phyloP scores from a whole-genome alignment of 2,888 invertebrate species.

The Aphidius colemani region DNA sequence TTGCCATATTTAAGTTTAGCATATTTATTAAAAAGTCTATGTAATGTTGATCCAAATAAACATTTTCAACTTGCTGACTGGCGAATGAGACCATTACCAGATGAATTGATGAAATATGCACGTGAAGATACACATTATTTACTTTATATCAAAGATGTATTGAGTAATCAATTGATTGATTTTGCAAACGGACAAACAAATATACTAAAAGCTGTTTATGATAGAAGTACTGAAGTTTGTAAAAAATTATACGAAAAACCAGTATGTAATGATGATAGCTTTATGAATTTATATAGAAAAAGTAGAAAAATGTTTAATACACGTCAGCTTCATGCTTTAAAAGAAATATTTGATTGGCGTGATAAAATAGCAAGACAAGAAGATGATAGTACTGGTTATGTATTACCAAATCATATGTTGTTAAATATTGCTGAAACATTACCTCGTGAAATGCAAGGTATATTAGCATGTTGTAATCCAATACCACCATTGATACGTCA shows the following conservation, averaged over 20 bases:
- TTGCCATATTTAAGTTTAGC: slow-evolving; percentile 76
- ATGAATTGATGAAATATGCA: slow-evolving; percentile 82
- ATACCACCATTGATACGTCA: slow-evolving; percentile 79
- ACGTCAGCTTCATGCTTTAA: slow-evolving; percentile 81
- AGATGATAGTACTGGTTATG: slow-evolving; percentile 92
- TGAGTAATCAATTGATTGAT: slow-evolving; percentile 76
- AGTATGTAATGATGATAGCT: slow-evolving; percentile 68
- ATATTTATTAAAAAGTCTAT: slow-evolving; percentile 78
- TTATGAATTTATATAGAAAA: slow-evolving; percentile 76
- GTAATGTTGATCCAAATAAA: slow-evolving; percentile 82
- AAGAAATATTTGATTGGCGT: slow-evolving; percentile 84
- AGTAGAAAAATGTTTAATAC: slow-evolving; percentile 83
- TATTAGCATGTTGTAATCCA: slow-evolving; percentile 91
- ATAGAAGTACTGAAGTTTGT: slow-evolving; percentile 77
- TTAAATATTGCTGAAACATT: slow-evolving; percentile 84
- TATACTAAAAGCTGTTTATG: slow-evolving; percentile 72
- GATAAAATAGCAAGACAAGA: slow-evolving; percentile 81
- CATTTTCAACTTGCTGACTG: slow-evolving; percentile 81
- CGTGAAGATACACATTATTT: slow-evolving; percentile 94
- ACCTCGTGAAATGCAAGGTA: slow-evolving; percentile 90
- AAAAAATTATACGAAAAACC: slow-evolving; percentile 81
- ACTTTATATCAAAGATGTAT: slow-evolving; percentile 81
- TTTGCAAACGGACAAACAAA: slow-evolving; percentile 69
- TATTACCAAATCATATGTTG: slow-evolving; percentile 96
- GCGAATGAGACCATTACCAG: slow-evolving; percentile 76